Evolutionary conservation across 2,113 vertebrate species (phyloP).

Genomic region (Brachyistius frenatus): DNA sequence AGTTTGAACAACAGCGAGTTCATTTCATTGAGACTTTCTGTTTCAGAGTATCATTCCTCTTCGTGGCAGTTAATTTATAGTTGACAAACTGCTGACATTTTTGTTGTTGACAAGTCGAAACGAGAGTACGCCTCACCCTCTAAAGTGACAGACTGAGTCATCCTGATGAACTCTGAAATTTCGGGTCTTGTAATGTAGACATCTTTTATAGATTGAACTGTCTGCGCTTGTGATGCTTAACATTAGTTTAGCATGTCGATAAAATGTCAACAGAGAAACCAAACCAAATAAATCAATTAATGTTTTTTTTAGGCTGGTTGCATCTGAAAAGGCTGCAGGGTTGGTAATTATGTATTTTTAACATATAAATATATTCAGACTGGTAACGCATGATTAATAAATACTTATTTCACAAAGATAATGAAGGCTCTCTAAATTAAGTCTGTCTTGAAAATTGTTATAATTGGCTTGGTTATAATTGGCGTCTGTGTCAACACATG

Average conservation of each 20-base stretch:
- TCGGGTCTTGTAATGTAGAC: conserved; percentile 18
- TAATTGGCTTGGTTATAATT: conserved; percentile 78
- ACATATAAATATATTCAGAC: neutral
- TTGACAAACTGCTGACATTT: conserved; percentile 69
- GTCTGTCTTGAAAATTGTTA: conserved; percentile 67
- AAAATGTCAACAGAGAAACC: neutral
- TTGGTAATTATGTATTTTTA: neutral
- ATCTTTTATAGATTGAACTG: neutral
- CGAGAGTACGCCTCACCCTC: conserved; percentile 34
- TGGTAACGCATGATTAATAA: conserved; percentile 20
- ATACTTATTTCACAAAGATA: conserved; percentile 34
- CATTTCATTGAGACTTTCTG: conserved; percentile 2
- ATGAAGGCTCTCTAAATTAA: conserved; percentile 40
- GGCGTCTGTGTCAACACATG: conserved; percentile 76
- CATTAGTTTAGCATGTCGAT: neutral
- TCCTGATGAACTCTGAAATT: conserved; percentile 34
- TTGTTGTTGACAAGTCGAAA: conserved; percentile 62
- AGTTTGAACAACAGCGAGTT: conserved; percentile 4
- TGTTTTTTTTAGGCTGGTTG: neutral
- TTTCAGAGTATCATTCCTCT: conserved; percentile 42
- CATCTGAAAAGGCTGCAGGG: neutral
- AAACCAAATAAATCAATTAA: neutral
- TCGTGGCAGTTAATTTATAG: conserved; percentile 44
- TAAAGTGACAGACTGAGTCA: conserved; percentile 60
- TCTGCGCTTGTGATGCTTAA: conserved; percentile 3